These are phyloP conservation scores for Okapia johnstoni DNA, from an alignment of 2,113 vertebrate genomes.

Conservation along the genomic window DNA sequence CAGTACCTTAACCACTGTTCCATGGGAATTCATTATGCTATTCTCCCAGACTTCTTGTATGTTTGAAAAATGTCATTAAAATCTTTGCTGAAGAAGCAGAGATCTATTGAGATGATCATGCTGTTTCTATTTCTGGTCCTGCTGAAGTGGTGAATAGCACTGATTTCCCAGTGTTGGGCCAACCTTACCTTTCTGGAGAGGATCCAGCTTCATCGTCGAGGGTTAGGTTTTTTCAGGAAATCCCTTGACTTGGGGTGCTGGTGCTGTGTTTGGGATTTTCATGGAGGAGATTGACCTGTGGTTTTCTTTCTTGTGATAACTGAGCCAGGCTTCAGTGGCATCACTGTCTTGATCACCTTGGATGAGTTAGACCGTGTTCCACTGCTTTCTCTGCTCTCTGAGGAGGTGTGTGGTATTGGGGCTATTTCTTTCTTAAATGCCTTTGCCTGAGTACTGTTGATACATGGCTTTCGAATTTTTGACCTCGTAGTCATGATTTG, in stretches of 20 bases:
- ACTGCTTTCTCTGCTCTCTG: background rate
- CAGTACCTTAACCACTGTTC: background rate
- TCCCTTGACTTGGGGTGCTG: background rate
- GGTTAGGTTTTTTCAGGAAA: background rate
- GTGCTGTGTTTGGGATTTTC: background rate
- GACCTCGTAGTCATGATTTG: background rate
- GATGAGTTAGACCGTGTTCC: background rate
- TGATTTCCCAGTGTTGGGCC: background rate
- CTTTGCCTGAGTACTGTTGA: background rate
- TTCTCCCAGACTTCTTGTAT: background rate
- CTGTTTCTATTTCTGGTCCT: background rate
- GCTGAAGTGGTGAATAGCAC: background rate
- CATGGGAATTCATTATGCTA: background rate
- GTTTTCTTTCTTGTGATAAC: background rate
- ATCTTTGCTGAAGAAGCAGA: background rate
- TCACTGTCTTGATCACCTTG: background rate
- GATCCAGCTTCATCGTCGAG: background rate
- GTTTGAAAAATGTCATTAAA: background rate
- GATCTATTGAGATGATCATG: background rate
- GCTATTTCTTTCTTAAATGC: background rate
- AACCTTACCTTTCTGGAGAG: background rate
- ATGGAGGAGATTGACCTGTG: background rate
- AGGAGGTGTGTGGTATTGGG: background rate
- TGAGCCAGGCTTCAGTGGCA: background rate
- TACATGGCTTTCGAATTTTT: background rate